A percentile compares a stretch with the other conserved stretches of the same genome.
phyloP scores from a whole-genome alignment of 2,797 vertebrate genomes.

The Acipenser oxyrinchus region DNA sequence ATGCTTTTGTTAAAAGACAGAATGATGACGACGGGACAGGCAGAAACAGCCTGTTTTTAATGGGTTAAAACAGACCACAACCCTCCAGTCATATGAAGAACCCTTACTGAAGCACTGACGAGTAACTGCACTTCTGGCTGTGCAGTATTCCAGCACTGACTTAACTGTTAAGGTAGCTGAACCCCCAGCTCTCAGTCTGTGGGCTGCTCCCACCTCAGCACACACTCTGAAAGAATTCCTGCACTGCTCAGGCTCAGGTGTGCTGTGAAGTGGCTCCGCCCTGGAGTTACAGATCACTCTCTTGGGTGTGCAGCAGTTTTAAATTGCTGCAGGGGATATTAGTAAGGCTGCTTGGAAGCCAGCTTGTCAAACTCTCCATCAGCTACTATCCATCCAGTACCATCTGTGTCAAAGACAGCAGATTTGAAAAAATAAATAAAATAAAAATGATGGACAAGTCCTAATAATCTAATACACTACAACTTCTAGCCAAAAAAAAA shows the following conservation, averaged over 20 bases:
- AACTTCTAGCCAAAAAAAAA: constrained; percentile 23
- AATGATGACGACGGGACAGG: too few relatives aligned
- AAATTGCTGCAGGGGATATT: constrained; percentile 5
- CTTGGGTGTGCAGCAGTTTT: not conserved
- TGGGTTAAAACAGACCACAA: too few relatives aligned
- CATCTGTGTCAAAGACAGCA: constrained; percentile 50
- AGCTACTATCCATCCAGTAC: constrained; percentile 13
- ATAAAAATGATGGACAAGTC: constrained; percentile 7
- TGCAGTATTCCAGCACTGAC: too few relatives aligned
- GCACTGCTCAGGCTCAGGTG: not conserved
- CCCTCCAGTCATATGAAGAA: too few relatives aligned
- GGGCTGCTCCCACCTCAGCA: not conserved
- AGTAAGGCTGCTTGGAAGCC: constrained; percentile 5
- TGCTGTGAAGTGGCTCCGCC: not conserved
- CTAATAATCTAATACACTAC: not conserved
- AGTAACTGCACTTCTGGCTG: too few relatives aligned
- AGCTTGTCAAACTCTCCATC: constrained; percentile 24
- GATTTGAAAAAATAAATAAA: constrained; percentile 16
- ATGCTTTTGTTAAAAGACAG: too few relatives aligned
- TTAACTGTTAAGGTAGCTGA: too few relatives aligned
- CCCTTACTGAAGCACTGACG: too few relatives aligned
- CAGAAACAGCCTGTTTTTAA: too few relatives aligned
- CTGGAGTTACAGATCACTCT: not conserved
- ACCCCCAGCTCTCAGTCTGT: too few relatives aligned
- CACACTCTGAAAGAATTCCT: not conserved